Evolutionary conservation across 2,888 invertebrate species (phyloP).

Genomic region (Aspidapion aeneum): DNA sequence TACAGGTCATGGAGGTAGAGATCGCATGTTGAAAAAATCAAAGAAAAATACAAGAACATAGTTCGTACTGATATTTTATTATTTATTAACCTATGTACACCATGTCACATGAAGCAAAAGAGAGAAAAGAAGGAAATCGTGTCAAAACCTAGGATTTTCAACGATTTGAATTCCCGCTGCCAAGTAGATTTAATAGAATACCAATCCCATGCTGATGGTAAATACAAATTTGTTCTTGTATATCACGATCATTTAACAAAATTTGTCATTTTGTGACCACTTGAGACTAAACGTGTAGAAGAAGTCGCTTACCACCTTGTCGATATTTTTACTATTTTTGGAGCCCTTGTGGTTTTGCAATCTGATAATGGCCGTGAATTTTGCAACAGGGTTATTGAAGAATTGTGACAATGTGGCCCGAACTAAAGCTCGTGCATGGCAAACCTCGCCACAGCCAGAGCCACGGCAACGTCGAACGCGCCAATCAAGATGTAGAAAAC

Average conservation of each 20-base stretch:
- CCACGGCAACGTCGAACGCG: no score
- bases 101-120: slow-evolving; percentile 30
- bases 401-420: no score
- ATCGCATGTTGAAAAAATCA: slow-evolving; percentile 25
- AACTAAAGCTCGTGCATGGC: no score
- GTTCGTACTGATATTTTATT: slow-evolving; percentile 17
- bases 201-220: slow-evolving; percentile 28
- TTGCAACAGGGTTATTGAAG: slow-evolving; percentile 6
- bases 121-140: slow-evolving; percentile 10
- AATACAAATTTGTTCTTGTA: slow-evolving; percentile 27
- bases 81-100: slow-evolving; percentile 16
- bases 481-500: no score
- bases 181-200: slow-evolving; percentile 42
- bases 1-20: slow-evolving; percentile 37
- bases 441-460: no score
- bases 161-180: slow-evolving; percentile 32
- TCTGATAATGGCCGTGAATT: slow-evolving; percentile 30
- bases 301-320: slow-evolving; percentile 30
- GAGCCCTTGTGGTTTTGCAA: slow-evolving; percentile 33
- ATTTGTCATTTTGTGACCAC: slow-evolving; percentile 29
- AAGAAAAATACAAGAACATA: slow-evolving; percentile 20
- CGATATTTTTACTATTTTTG: slow-evolving; percentile 33
- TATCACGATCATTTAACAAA: slow-evolving; percentile 28
- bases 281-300: slow-evolving; percentile 30
- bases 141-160: slow-evolving; percentile 8